These are phyloP conservation scores for Diplodus puntazzo DNA, from an alignment of 2,797 vertebrate species.

Conservation along the genomic window DNA sequence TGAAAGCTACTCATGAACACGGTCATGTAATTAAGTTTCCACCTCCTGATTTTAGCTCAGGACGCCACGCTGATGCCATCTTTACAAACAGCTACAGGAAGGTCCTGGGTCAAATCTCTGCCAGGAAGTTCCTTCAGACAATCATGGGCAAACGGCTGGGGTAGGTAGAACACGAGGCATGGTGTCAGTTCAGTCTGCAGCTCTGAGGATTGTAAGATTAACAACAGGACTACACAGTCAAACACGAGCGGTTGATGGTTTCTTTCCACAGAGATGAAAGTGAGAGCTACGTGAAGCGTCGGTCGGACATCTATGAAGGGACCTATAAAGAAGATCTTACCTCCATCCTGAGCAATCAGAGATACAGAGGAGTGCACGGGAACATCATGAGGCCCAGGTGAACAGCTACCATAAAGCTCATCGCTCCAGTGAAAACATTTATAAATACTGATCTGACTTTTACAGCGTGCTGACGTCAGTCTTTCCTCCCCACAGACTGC, in stretches of 20 bases:
- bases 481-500: conserved; percentile 56
- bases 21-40: conserved; percentile 1
- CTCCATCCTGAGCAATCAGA: conserved; percentile 79
- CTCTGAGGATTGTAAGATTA: background rate
- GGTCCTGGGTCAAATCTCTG: conserved; percentile 92
- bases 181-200: background rate
- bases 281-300: conserved; percentile 78
- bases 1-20: background rate
- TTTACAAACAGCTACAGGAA: conserved; percentile 96
- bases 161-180: conserved; percentile 79
- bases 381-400: conserved; percentile 64
- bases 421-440: background rate
- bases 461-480: background rate
- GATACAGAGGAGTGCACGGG: conserved; percentile 68
- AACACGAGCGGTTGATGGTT: background rate
- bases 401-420: background rate
- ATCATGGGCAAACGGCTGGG: conserved; percentile 91
- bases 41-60: conserved; percentile 80
- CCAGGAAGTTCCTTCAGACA: conserved; percentile 93
- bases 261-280: conserved; percentile 64
- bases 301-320: conserved; percentile 79
- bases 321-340: conserved; percentile 82
- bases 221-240: background rate
- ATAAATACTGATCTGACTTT: background rate
- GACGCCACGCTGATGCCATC: conserved; percentile 94